These are phyloP conservation scores for Chloroclysta siterata DNA, from an alignment of 2,888 invertebrate species.

Conservation along the genomic window DNA sequence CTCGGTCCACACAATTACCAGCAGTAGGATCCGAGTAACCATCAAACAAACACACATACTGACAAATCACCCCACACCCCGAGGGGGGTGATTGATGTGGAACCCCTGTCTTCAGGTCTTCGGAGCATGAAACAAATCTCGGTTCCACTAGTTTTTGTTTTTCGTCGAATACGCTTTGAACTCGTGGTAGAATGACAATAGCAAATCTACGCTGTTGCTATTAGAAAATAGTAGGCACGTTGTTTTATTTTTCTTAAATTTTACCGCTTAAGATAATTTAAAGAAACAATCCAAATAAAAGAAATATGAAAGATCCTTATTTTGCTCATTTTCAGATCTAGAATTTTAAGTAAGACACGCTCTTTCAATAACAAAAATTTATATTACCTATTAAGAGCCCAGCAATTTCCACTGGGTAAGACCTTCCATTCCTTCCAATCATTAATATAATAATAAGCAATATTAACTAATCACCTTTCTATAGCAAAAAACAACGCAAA, in stretches of 20 bases:
- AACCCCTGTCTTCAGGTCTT: conserved; percentile 55
- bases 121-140: conserved; percentile 40
- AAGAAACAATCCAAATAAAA: too few species aligned
- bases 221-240: conserved; percentile 6
- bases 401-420: too few species aligned
- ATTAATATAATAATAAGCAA: too few species aligned
- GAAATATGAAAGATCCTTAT: too few species aligned
- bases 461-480: not conserved
- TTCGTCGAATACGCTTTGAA: conserved; percentile 14
- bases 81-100: conserved; percentile 58
- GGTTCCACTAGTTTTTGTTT: conserved; percentile 15
- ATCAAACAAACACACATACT: conserved; percentile 50
- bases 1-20: conserved; percentile 43
- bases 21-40: conserved; percentile 36
- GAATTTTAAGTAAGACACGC: too few species aligned
- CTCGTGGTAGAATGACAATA: conserved; percentile 18
- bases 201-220: conserved; percentile 17
- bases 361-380: too few species aligned
- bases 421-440: too few species aligned
- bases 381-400: too few species aligned
- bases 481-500: not conserved
- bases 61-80: conserved; percentile 31
- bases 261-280: too few species aligned
- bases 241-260: not conserved
- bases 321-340: too few species aligned